Percentiles rank a stretch among this genome's conserved stretches.
phyloP scores from a whole-genome alignment of 2,888 invertebrate genomes.

The Cosmorhoe ocellata region DNA sequence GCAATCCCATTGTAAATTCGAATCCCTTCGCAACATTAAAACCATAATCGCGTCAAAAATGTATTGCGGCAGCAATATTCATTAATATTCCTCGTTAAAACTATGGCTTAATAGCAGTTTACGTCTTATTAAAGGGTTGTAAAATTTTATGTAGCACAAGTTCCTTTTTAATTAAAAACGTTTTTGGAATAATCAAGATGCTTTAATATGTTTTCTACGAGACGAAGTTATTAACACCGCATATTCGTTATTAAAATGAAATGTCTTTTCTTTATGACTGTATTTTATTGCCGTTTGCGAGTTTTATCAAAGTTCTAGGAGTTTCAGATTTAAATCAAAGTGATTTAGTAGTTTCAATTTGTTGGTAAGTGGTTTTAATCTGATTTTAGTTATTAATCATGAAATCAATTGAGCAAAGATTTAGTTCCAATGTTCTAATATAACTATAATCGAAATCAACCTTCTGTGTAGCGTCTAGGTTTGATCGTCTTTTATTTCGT shows the following conservation, averaged over 20 bases:
- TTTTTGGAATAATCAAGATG: slow-evolving; percentile 75
- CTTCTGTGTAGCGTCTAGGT: no score
- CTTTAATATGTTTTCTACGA: slow-evolving; percentile 60
- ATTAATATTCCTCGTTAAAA: slow-evolving; percentile 75
- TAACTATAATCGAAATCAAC: background rate
- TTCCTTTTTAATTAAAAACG: slow-evolving; percentile 78
- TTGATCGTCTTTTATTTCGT: no score
- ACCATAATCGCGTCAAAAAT: slow-evolving; percentile 49
- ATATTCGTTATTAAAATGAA: slow-evolving; percentile 26
- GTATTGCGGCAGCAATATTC: slow-evolving; percentile 67
- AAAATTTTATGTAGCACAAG: slow-evolving; percentile 75
- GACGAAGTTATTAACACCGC: slow-evolving; percentile 45
- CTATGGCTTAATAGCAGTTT: slow-evolving; percentile 67
- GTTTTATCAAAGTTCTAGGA: slow-evolving; percentile 7
- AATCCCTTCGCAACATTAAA: slow-evolving; percentile 37
- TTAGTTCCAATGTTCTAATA: no score
- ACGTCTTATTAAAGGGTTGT: slow-evolving; percentile 80
- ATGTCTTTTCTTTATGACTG: slow-evolving; percentile 20
- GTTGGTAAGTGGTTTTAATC: slow-evolving; percentile 5
- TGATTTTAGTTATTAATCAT: background rate
- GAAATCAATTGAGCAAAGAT: background rate
- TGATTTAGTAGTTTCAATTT: slow-evolving; percentile 2
- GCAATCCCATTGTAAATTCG: slow-evolving; percentile 21
- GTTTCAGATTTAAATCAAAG: slow-evolving; percentile 13
- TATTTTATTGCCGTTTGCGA: slow-evolving; percentile 20